Percentiles rank a stretch among this genome's conserved stretches.
Evolutionary conservation across 2,113 vertebrate species (phyloP).

Genomic region (Kryptolebias marmoratus): DNA sequence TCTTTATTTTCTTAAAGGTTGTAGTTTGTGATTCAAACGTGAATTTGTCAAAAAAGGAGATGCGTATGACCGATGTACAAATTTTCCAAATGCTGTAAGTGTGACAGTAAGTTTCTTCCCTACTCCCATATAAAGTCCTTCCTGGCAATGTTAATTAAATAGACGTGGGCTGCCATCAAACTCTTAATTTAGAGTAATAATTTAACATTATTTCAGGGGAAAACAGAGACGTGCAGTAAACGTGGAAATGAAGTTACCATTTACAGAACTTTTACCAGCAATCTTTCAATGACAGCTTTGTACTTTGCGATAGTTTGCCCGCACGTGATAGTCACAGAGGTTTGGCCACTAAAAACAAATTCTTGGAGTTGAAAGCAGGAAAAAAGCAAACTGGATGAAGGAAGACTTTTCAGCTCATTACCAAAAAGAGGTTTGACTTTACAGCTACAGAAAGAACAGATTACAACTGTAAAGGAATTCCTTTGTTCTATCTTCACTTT

Average conservation of each 20-base stretch:
- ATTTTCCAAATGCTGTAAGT: neutral
- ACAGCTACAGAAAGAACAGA: neutral
- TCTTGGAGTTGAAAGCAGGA: slow-evolving; percentile 33
- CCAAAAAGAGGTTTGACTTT: neutral
- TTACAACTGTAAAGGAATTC: neutral
- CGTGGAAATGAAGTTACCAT: slow-evolving; percentile 53
- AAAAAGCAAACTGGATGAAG: neutral
- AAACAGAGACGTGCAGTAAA: slow-evolving; percentile 33
- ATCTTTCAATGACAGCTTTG: slow-evolving; percentile 24
- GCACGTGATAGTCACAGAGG: slow-evolving; percentile 31
- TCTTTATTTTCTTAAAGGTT: neutral
- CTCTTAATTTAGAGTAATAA: slow-evolving; percentile 30
- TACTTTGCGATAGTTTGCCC: slow-evolving; percentile 25
- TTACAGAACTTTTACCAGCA: slow-evolving; percentile 22
- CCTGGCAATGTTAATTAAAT: slow-evolving; percentile 30
- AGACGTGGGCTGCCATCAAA: slow-evolving; percentile 53
- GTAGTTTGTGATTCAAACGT: neutral
- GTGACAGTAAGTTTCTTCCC: slow-evolving; percentile 1
- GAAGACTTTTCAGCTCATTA: neutral
- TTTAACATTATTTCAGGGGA: slow-evolving; percentile 16
- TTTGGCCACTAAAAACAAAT: slow-evolving; percentile 6
- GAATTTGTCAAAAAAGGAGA: neutral
- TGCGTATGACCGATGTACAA: neutral
- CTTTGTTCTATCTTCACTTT: too few relatives aligned
- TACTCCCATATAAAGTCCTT: neutral